Evolutionary conservation across 2,797 vertebrate genomes (phyloP), one percentile per base, ranked within the genome.

Genomic region (Chloroceryle inda): DNA sequence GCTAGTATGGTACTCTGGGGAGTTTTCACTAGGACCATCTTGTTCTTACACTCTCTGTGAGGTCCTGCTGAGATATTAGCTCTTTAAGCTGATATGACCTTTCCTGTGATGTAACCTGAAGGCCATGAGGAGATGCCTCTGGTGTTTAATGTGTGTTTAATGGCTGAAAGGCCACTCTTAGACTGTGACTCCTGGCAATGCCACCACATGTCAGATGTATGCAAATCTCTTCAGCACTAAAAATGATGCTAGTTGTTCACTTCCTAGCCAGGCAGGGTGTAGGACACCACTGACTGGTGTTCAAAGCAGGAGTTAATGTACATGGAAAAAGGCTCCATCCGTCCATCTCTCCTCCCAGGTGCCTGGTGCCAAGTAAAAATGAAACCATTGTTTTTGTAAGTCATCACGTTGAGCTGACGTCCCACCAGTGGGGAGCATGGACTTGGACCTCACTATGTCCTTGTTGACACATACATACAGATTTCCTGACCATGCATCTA

Each of bases 401-500:
- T 31, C 47, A 11, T 31, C 11, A 13, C 1, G 3, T n/a, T 45
- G 50, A 61, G 17, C 13, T 72, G 40, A 47, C 22, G 29, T 66
- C 22, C 12, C 35, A 29, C 8, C 11, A 8, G 20, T 0, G 5
- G 19, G 14, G 40, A 77, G 5, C 42, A 26, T 2, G 2, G 8
- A 16, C 4, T 11, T 79, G 50, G 75, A 38, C 62, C 47, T 72
- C n/a, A 11, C 22, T 20, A 20, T 23, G 24, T 49, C 33, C 31
- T 61, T 49, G 31, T 8, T 80, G 52, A 40, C n/a, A 61, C 10
- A 18, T 76, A 35, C 75, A 24, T 31, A 33, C 5, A n/a, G 3
- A 31, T 77, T 71, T 76, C 21, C 26, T 8, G 5, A 19, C 26
- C 0, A 0, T 6, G 15, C 5, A 20, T 5, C 44, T 50, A 6